A percentile compares a stretch with the other conserved stretches of the same genome.
Evolutionary conservation across 2,888 invertebrate species (phyloP).

Genomic region (Lycaena phlaeas): DNA sequence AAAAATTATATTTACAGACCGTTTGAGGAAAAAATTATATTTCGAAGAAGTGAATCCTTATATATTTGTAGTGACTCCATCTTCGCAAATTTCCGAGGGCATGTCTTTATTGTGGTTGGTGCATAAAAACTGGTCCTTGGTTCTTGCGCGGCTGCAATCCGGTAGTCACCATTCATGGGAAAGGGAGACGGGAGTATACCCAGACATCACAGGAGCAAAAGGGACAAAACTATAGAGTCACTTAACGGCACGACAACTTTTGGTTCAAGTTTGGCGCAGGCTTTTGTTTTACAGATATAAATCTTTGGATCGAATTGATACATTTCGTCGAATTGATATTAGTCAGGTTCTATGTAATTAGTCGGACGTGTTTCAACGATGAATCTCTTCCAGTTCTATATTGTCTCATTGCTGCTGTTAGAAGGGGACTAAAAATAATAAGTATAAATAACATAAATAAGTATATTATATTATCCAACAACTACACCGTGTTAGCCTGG

Average conservation of each 20-base stretch:
- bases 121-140: slow-evolving; percentile 60
- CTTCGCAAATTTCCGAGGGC: slow-evolving; percentile 25
- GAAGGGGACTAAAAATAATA: neutral
- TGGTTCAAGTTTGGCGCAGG: slow-evolving; percentile 26
- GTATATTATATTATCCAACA: no score
- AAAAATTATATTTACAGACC: no score
- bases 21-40: no score
- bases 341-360: slow-evolving; percentile 23
- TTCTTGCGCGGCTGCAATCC: slow-evolving; percentile 41
- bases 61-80: slow-evolving; percentile 19
- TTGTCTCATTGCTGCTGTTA: neutral
- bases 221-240: slow-evolving; percentile 34
- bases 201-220: slow-evolving; percentile 22
- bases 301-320: slow-evolving; percentile 33
- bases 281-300: slow-evolving; percentile 38
- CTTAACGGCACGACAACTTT: slow-evolving; percentile 52
- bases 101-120: slow-evolving; percentile 28
- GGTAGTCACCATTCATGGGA: slow-evolving; percentile 57
- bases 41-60: no score
- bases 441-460: no score
- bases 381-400: slow-evolving; percentile 12
- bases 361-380: slow-evolving; percentile 17
- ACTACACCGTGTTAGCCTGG: no score
- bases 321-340: slow-evolving; percentile 28
- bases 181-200: slow-evolving; percentile 33